Evolutionary conservation across 2,113 vertebrate species (phyloP), one percentile per base, ranked within the genome.

Genomic region (Piprites chloris): DNA sequence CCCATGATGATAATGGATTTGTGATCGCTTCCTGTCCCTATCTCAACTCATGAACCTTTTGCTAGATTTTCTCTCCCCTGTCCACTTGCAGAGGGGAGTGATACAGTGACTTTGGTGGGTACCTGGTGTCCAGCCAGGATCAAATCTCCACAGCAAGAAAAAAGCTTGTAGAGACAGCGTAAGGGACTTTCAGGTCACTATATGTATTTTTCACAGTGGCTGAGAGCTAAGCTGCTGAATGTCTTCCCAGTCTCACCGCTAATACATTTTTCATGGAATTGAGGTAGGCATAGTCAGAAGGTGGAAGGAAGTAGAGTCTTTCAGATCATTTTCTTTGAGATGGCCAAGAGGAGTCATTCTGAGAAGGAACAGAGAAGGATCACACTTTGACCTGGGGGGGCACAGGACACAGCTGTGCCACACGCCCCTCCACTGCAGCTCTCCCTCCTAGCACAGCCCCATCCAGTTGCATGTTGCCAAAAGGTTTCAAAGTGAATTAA

Each of bases 81-180:
- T 67, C 8, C 37, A 33, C 14, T 9, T 81, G 12, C 1, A 0
- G 52, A 66, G 18, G 21, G 14, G 9, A 44, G 27, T 33, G 14
- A 11, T 28, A 66, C 35, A 37, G 9, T 37, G 42, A 27, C 37
- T 37, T 58, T 66, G 18, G 14, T 66, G 37, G 4, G 6, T 37
- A 24, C 37, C 37, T 20, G 27, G 12, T 35, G 56, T 65, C 42
- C 58, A 72, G 6, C 9, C 58, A 32, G 32, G 4, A 14, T 30
- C 67, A 72, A 65, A 21, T 35, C 41, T 56, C 9, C 26, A 56
- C 13, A 72, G 8, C 3, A 12, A 52, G n/a, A 47, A 86, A 86
- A 80, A 85, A 72, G 17, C 3, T 0, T 2, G 13, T 15, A 35
- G 37, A 65, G 9, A 30, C 1, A 58, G 4, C 7, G 2, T 27